These are phyloP conservation scores for Psix sp. DNA, from an alignment of 1,140 invertebrate species.

Conservation along the genomic window DNA sequence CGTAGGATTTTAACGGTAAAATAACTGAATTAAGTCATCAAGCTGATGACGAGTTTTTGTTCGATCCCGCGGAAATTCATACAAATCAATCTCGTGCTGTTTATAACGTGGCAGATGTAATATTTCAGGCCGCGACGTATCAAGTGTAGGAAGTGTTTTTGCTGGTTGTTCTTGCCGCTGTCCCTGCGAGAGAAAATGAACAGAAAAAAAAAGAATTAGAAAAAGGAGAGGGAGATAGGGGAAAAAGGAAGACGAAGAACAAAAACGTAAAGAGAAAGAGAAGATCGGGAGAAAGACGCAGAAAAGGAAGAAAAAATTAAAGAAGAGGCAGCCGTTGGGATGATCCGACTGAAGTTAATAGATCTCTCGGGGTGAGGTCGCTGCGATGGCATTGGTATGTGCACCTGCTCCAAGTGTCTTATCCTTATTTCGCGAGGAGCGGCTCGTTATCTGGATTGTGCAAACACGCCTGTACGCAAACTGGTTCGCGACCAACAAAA, in stretches of 20 bases:
- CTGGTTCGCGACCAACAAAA: slow-evolving; percentile 51
- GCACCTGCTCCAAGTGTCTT: slow-evolving; percentile 65
- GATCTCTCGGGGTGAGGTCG: slow-evolving; percentile 60
- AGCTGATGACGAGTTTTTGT: slow-evolving; percentile 13
- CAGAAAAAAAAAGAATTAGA: slow-evolving; percentile 2
- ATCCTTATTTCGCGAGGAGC: slow-evolving; percentile 61
- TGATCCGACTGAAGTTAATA: slow-evolving; percentile 48
- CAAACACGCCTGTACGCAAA: slow-evolving; percentile 64
- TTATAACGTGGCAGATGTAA: slow-evolving; percentile 23
- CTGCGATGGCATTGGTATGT: slow-evolving; percentile 58
- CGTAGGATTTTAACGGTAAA: slow-evolving; percentile 6
- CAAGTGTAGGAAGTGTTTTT: slow-evolving; percentile 39
- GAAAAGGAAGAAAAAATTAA: too few species aligned
- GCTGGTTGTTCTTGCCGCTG: not conserved
- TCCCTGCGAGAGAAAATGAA: slow-evolving; percentile 25
- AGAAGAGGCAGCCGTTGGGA: too few species aligned
- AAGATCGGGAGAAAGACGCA: slow-evolving; percentile 7
- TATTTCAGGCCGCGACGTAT: slow-evolving; percentile 20
- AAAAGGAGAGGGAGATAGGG: too few species aligned
- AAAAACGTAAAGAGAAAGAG: too few species aligned
- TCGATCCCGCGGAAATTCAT: slow-evolving; percentile 13
- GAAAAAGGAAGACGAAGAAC: not conserved
- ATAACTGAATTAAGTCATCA: slow-evolving; percentile 14
- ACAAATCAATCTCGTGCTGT: slow-evolving; percentile 31
- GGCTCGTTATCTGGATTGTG: slow-evolving; percentile 61